Base-by-base conservation (phyloP, 30 jellyfish, hydroid and myxozoan genomes). In the Chironex yamaguchii region DNA sequence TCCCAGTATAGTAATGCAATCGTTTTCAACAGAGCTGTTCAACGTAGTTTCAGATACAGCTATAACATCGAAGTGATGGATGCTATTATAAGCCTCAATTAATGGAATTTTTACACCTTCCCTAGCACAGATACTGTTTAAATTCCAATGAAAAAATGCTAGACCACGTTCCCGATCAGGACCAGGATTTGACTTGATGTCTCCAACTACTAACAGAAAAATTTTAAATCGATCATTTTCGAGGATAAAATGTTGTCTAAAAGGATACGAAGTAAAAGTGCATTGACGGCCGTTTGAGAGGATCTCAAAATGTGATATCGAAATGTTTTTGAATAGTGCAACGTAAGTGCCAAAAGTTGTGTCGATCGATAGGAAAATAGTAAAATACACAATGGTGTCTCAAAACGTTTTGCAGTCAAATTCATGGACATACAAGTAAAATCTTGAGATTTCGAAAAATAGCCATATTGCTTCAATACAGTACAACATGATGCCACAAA, bases 121-220 rank as follows among this genome's bases (percentile, higher is more conserved):
- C 65, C 90, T 79, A 34, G 90, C 90, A 63, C 90, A 79, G 14
- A 79, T 2, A 35, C 90, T 79, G 49, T 79, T 79, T 34, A 79
- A 62, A 62, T 79, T 79, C 90, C 82, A 79, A 62, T 62, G 90
- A 62, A 32, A 79, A 67, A 79, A 79, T 49, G 63, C 65, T 82
- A 79, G 80, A 0, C 58, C 50, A 23, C 65, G 34, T 26, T 14
- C 72, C 17, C 24, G 33, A 26, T 29, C 36, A 26, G 82, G 90
- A 9, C 90, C 90, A 4, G 71, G 71, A 51, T 79, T 79, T 52
- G 89, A 79, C 25, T 76, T 35, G 62, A 53, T 30, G 79, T 76
- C 89, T 23, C 89, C 89, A 52, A 67, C 53, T 20, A 54, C 2
- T 32, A 76, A 67, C 34, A 67, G 30, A 0, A 67, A 2, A 1